Evolutionary conservation across 2,888 invertebrate genomes (phyloP), one percentile per base, ranked within the genome.

Genomic region (Amiota mariae): DNA sequence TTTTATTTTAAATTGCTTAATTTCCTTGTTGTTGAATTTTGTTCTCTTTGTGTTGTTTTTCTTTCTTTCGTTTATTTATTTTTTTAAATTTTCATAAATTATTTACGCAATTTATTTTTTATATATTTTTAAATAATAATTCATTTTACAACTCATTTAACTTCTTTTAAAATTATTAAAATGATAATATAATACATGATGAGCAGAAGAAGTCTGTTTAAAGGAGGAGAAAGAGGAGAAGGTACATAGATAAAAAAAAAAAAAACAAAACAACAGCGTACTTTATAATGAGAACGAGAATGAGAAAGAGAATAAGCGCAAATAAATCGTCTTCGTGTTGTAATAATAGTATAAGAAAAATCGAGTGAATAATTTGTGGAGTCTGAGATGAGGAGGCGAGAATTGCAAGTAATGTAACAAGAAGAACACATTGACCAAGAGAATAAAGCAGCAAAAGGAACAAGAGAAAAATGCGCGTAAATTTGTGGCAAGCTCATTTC

Each of bases 61-160:
- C 18, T 24, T 24, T 47, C 18, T 47, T 64, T 36, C 8, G n/a
- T n/a, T n/a, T n/a, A n/a, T 2, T 18, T n/a, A 4, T 15, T 2
- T 11, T 47, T 64, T 10, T n/a, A n/a, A 47, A 47, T 66, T 48
- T 15, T 18, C 18, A 15, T 57, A 13, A 66, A 66, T 66, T 66
- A 18, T 66, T 48, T 18, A 63, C 24, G 46, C 63, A n/a, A 63
- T 63, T 63, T 46, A 63, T 66, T 47, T 48, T 57, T 57, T 57
- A 51, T 12, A 51, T n/a, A 11, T 15, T 8, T 18, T 15, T n/a
- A 48, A 66, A 66, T 2, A 66, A 77, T 85, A 82, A 80, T 79
- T 85, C 76, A 85, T 77, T 84, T 77, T 85, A 80, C 82, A 85
- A 82, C 78, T 81, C 82, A 85, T 82, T 82, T 80, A 84, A 83